Evolutionary conservation across 2,797 vertebrate species (phyloP), one percentile per base, ranked within the genome.

Genomic region (Scolopax bukidnonensis): DNA sequence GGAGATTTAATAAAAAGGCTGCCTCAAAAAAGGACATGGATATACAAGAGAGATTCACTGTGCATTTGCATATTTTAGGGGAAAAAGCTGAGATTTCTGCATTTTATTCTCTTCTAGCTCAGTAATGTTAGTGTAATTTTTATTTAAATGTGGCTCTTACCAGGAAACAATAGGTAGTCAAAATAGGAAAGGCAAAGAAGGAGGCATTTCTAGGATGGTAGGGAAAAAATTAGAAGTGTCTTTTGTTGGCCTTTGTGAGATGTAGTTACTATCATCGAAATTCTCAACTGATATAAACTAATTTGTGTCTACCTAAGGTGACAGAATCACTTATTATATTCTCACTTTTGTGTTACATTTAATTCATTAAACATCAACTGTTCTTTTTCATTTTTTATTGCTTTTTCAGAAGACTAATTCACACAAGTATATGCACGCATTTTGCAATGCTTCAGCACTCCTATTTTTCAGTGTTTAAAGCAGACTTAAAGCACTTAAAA

Each of bases 361-460:
- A 83, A 85, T 91, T 96, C 53, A 84, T 74, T 92, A 90, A 93
- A 77, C 36, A 67, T 82, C 64, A 80, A 69, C 81, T 79, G 28
- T 74, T 84, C 61, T 76, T 71, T 36, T 86, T 30, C 12, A 36
- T 43, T 96, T 86, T 47, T 86, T 86, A 64, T 83, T 93, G 40
- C 51, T 74, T 84, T 94, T 84, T 79, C 76, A 77, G 38, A 86
- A 92, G 59, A 71, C 48, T 69, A 12, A 24, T 51, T 48, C 81
- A 89, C 71, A 93, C 68, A 89, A 87, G 38, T 74, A 57, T 89
- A 60, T 50, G 33, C 50, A 79, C 36, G 48, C 17, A 77, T 90
- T 92, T 96, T 94, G 70, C 56, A 79, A 27, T 84, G 81, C 88
- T 91, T 94, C 93, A 90, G 41, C 88, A 80, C 64, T 89, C 78